Evolutionary conservation across 2,113 vertebrate genomes (phyloP), one percentile per base, ranked within the genome.

Genomic region (Vimba vimba): DNA sequence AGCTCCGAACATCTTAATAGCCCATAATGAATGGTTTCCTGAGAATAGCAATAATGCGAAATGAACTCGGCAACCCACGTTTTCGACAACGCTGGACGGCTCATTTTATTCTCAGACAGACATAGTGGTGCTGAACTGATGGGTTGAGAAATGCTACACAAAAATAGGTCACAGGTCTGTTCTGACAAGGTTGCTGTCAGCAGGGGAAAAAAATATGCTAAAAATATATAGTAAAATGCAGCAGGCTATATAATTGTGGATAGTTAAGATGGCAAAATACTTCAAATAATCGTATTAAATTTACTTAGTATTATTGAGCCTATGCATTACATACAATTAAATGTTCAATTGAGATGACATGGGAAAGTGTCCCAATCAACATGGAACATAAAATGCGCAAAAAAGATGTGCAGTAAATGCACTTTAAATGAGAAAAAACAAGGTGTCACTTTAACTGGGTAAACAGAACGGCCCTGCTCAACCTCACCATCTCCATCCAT

Each of bases 1-100:
- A 77, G 83, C 52, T 59, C 64, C 12, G 21, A 60, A 80, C 64
- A 69, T 85, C 60, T 30, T 80, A 86, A 86, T 73, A 25, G 50
- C 13, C 77, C 21, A 45, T 86, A 78, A 85, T 77, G 27, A 52
- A 78, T 45, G 45, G 57, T 78, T 85, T 85, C 74, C 43, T 66
- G 43, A 68, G n/a, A 82, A 27, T 47, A 66, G 60, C 60, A 68
- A 69, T 43, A 64, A 45, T 80, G 59, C n/a, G 0, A 68, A 68
- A 82, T 82, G 45, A 68, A 82, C 79, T 82, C 19, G 1, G 60
- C 5, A 68, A 68, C 43, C 43, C 64, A 27, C 33, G 27, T 82
- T 50, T 45, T 23, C 43, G 23, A 68, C 25, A 82, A 21, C 3
- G 3, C 62, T 6, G 8, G 4, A 21, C 25, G 0, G 19, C 19